Conservation (phyloP, 2,113 vertebrate species). For the Onychostruthus taczanowskii region DNA sequence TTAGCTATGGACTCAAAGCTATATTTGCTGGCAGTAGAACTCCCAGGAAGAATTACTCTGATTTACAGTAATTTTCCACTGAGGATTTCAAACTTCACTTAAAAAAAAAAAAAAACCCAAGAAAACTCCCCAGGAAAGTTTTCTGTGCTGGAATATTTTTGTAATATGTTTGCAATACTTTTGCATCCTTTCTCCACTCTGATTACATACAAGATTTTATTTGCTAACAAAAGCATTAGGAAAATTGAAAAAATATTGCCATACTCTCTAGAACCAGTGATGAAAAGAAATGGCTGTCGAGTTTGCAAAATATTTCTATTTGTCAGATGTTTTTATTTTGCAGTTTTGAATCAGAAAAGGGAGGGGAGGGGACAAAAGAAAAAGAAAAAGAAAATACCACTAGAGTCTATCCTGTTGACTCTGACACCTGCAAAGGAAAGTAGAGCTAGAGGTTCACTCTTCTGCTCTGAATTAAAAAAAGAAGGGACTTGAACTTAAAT, state of each 20-base stretch:
- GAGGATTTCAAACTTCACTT: background rate
- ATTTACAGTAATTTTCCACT: slow-evolving; percentile 12
- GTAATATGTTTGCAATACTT: background rate
- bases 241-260: background rate
- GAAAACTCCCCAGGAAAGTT: background rate
- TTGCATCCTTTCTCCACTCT: background rate
- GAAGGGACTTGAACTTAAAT: background rate
- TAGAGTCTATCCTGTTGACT: background rate
- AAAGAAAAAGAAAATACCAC: background rate
- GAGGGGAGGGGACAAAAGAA: background rate
- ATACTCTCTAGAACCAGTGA: background rate
- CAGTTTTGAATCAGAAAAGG: background rate
- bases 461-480: background rate
- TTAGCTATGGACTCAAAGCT: slow-evolving; percentile 14
- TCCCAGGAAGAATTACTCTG: background rate
- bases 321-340: background rate
- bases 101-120: background rate
- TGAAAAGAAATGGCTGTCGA: background rate
- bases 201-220: background rate
- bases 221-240: background rate
- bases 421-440: background rate
- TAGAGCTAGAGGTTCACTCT: background rate
- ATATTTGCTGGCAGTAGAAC: background rate
- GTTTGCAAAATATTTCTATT: background rate
- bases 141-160: background rate